phyloP scores from a whole-genome alignment of 2,797 vertebrate species.

The Clamator glandarius region DNA sequence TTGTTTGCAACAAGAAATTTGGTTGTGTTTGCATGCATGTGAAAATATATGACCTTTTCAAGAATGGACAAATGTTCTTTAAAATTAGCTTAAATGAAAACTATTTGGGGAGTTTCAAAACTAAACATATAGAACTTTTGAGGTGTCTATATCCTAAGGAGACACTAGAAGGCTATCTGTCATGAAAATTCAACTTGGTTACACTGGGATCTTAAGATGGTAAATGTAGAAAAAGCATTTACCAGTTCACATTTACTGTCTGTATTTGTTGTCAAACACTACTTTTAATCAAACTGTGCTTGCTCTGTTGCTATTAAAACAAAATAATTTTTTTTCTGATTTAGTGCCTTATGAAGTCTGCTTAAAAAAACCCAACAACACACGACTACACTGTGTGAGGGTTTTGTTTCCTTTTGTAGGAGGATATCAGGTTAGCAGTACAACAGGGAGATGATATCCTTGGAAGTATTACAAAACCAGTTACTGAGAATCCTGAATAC shows the following conservation, averaged over 20 bases:
- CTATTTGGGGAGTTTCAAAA: neutral
- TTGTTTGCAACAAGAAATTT: conserved; percentile 24
- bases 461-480: conserved; percentile 88
- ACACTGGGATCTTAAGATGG: neutral
- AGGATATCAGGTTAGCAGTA: conserved; percentile 86
- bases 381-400: neutral
- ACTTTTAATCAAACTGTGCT: neutral
- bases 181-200: neutral
- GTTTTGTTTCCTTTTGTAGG: conserved; percentile 70
- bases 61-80: conserved; percentile 6
- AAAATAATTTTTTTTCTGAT: neutral
- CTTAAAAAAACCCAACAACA: neutral
- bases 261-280: neutral
- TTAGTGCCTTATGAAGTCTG: neutral
- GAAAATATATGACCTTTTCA: conserved; percentile 7
- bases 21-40: neutral
- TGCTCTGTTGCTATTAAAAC: neutral
- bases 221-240: neutral
- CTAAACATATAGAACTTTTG: neutral
- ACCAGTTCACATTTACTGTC: neutral
- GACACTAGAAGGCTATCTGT: neutral
- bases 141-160: neutral
- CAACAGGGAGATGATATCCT: conserved; percentile 86
- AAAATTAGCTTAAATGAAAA: neutral
- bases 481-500: conserved; percentile 84